A percentile compares a stretch with the other conserved stretches of the same genome.
phyloP scores from a whole-genome alignment of 2,113 vertebrate species.

The Kryptolebias marmoratus region DNA sequence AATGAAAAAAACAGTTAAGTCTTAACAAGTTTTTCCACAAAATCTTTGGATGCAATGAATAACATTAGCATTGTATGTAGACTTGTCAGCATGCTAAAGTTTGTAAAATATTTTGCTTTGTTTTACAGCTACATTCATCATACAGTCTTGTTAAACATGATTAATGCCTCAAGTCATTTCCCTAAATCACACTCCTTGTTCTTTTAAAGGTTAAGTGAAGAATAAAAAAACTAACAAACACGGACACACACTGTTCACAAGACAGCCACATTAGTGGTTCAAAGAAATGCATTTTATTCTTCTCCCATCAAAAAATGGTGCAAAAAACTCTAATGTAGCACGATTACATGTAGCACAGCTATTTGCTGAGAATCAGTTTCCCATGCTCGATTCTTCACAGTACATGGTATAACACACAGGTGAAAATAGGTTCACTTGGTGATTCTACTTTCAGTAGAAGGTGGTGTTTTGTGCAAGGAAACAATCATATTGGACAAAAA shows the following conservation, averaged over 20 bases:
- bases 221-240: neutral
- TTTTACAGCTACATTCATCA: too few relatives aligned
- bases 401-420: conserved; percentile 11
- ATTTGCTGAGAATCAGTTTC: conserved; percentile 6
- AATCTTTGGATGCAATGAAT: too few relatives aligned
- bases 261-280: neutral
- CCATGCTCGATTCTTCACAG: conserved; percentile 25
- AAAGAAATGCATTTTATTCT: neutral
- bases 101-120: too few relatives aligned
- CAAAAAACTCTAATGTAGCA: neutral
- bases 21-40: too few relatives aligned
- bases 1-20: too few relatives aligned
- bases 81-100: too few relatives aligned
- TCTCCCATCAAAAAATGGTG: neutral
- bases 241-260: neutral
- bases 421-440: conserved; percentile 3
- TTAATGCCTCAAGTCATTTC: neutral
- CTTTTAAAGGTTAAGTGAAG: neutral
- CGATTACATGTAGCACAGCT: conserved; percentile 4
- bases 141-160: too few relatives aligned
- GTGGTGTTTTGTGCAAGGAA: conserved; percentile 24
- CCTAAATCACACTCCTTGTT: neutral
- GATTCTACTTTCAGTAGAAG: conserved; percentile 14
- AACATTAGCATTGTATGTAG: too few relatives aligned
- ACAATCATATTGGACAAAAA: neutral